Base-by-base conservation (phyloP, 1,140 invertebrate genomes). In the Caenorhabditis brenneri region DNA sequence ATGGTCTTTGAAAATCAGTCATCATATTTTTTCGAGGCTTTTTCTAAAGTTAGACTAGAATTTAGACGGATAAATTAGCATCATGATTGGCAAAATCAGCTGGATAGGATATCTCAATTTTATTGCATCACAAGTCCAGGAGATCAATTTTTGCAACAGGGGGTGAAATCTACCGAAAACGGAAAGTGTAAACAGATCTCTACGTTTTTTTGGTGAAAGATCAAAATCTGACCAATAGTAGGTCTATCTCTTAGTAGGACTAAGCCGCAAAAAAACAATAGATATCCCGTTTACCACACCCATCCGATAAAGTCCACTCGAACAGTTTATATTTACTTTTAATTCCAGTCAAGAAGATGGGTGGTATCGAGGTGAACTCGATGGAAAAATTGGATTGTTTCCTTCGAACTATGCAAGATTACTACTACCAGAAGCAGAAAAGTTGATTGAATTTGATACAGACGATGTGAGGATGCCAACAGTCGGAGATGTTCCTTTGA, bases 61-160 rank as follows among this genome's bases (percentile, higher is more conserved):
- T 46, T 46, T 46, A 46, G 42, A 51, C 24, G 15, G 27, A 55
- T 12, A 60, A 60, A 6, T 33, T 65, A 65, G 58, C 5, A 65
- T 33, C 58, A 65, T 65, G 36, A 65, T 65, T 65, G 58, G 58
- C 58, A 33, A 65, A 65, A 65, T 65, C 58, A 65, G 31, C 29
- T 33, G 31, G 29, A 65, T 55, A 24, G 36, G 19, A 19, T 33
- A 6, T 15, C 5, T 16, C 1, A 1, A 55, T 10, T 10, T 24
- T 55, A 10, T 27, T 24, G 7, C 22, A 33, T 9, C 29, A 65
- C 12, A 19, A 33, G 31, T 33, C 24, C 58, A 33, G 10, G 24
- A 33, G 31, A 65, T 36, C 2, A 65, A 19, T 55, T 55, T n/a
- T n/a, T n/a, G n/a, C n/a, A n/a, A n/a, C n/a, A n/a, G n/a, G n/a